Percentiles rank a stretch among this genome's conserved stretches.
Evolutionary conservation across 2,888 invertebrate genomes (phyloP).

Genomic region (Sipha maydis): DNA sequence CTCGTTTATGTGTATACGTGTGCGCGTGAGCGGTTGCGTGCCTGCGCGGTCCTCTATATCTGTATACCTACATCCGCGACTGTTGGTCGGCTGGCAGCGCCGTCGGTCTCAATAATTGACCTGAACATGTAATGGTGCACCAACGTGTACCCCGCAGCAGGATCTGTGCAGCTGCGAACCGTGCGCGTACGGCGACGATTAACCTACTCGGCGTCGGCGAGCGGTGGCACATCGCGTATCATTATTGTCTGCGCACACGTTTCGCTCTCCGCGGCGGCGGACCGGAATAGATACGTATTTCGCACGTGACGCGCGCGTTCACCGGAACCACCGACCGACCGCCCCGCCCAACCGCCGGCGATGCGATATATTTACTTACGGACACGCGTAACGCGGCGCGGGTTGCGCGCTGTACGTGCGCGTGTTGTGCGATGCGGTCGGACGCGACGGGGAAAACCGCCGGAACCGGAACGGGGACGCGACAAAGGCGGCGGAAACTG

Average conservation of each 20-base stretch:
- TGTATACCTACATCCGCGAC: neutral
- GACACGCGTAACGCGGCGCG: too few species aligned
- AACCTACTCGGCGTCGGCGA: neutral
- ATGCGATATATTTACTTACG: too few species aligned
- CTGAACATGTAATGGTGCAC: neutral
- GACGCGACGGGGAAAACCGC: neutral
- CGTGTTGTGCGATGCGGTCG: too few species aligned
- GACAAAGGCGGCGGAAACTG: neutral
- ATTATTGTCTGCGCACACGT: neutral
- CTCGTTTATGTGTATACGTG: neutral
- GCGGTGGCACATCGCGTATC: neutral
- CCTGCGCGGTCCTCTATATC: too few species aligned
- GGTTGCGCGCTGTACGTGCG: too few species aligned
- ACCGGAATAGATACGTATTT: neutral
- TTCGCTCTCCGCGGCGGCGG: neutral
- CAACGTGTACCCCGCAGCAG: too few species aligned
- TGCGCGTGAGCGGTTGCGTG: too few species aligned
- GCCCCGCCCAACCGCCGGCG: too few species aligned
- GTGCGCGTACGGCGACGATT: neutral
- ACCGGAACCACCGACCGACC: too few species aligned
- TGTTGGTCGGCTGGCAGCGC: too few species aligned
- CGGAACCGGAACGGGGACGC: constrained; percentile 3
- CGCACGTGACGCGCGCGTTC: neutral
- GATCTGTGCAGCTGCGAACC: neutral
- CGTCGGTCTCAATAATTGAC: constrained; percentile 36